phyloP scores from a whole-genome alignment of 2,888 invertebrate genomes.

The Rhyacophila evoluta region DNA sequence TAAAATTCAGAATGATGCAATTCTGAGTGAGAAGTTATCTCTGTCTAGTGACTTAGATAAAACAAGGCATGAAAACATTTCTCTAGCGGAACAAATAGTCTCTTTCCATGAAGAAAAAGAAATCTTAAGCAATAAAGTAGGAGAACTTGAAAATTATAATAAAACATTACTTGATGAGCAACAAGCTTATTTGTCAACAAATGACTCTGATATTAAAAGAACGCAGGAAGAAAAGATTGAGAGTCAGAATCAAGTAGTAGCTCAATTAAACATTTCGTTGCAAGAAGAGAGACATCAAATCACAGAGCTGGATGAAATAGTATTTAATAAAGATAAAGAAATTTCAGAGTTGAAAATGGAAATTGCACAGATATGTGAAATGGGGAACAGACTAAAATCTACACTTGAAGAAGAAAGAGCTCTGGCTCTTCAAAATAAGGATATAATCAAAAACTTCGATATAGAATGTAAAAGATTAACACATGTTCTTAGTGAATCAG shows the following conservation, averaged over 20 bases:
- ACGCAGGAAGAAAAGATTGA: constrained; percentile 47
- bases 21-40: constrained; percentile 57
- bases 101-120: constrained; percentile 60
- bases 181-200: constrained; percentile 50
- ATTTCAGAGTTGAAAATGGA: constrained; percentile 68
- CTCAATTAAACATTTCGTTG: background rate
- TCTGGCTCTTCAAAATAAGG: constrained; percentile 66
- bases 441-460: constrained; percentile 69
- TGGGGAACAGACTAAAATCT: constrained; percentile 67
- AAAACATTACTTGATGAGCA: constrained; percentile 28
- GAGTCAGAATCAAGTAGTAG: constrained; percentile 28
- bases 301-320: constrained; percentile 40
- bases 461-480: constrained; percentile 67
- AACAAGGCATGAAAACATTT: constrained; percentile 58
- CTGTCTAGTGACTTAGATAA: constrained; percentile 37
- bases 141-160: constrained; percentile 57
- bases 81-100: constrained; percentile 58
- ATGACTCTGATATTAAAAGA: constrained; percentile 56
- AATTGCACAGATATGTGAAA: constrained; percentile 69
- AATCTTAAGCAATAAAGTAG: constrained; percentile 57
- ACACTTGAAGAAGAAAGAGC: constrained; percentile 68
- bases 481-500: constrained; percentile 63
- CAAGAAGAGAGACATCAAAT: constrained; percentile 37
- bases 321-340: constrained; percentile 66
- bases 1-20: constrained; percentile 44